Evolutionary conservation across 2,888 invertebrate genomes (phyloP).

Genomic region (Macaria notata): DNA sequence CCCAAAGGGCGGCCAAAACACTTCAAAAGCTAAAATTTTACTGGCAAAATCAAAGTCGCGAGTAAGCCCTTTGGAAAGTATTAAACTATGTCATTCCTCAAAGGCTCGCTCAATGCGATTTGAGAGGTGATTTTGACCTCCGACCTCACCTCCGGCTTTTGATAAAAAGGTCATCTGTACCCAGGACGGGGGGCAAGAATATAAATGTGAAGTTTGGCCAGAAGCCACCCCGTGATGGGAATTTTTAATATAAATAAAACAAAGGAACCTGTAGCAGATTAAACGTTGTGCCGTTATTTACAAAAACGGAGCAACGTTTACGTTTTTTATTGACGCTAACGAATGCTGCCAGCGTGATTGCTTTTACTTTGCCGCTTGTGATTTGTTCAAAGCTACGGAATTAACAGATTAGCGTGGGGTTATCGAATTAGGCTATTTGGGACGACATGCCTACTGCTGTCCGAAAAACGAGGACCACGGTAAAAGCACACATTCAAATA

Average conservation of each 20-base stretch:
- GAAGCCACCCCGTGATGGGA: slow-evolving; percentile 32
- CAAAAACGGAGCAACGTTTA: slow-evolving; percentile 8
- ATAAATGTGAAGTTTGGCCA: slow-evolving; percentile 48
- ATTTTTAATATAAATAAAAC: slow-evolving; percentile 24
- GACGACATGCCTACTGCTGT: background rate
- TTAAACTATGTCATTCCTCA: slow-evolving; percentile 40
- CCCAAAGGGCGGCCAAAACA: slow-evolving; percentile 7
- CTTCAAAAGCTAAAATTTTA: slow-evolving; percentile 30
- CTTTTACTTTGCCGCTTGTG: slow-evolving; percentile 12
- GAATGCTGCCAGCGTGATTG: slow-evolving; percentile 18
- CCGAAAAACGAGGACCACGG: no score
- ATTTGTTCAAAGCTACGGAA: slow-evolving; percentile 12
- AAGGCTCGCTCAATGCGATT: slow-evolving; percentile 48
- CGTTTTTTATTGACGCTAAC: slow-evolving; percentile 19
- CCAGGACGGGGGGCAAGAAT: slow-evolving; percentile 46
- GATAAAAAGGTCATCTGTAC: slow-evolving; percentile 60
- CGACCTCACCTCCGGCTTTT: slow-evolving; percentile 36
- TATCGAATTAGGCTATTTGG: slow-evolving; percentile 1
- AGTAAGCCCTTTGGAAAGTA: slow-evolving; percentile 34
- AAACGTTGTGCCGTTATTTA: slow-evolving; percentile 15
- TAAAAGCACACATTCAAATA: no score
- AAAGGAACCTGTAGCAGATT: slow-evolving; percentile 13
- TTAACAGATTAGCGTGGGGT: slow-evolving; percentile 8
- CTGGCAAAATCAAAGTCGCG: slow-evolving; percentile 24
- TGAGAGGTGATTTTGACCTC: slow-evolving; percentile 48